Percentiles rank a stretch among this genome's conserved stretches.
These are phyloP conservation scores for Columba livia DNA, from an alignment of 2,113 vertebrate species.

Conservation along the genomic window DNA sequence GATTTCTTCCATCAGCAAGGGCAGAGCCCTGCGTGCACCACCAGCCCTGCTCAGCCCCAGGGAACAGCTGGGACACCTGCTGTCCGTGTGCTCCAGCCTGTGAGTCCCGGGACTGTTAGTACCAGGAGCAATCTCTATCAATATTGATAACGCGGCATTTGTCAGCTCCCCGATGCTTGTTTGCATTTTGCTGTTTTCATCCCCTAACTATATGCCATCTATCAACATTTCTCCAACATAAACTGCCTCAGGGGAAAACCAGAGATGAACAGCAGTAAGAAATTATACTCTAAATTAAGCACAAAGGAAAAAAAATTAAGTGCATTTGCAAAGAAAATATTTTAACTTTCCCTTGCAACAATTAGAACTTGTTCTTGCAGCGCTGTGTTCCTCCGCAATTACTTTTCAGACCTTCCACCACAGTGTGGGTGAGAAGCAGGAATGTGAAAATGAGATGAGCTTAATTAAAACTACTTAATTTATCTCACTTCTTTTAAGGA, in stretches of 20 bases:
- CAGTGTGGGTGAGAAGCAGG: constrained; percentile 28
- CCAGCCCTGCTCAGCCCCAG: neutral
- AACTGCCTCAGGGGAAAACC: constrained; percentile 9
- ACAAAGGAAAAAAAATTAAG: neutral
- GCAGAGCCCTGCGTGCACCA: neutral
- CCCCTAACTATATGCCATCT: neutral
- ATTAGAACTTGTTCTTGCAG: constrained; percentile 8
- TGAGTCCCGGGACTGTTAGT: neutral
- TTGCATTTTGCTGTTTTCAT: neutral
- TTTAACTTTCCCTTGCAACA: neutral
- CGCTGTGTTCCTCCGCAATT: neutral
- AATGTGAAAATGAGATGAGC: constrained; percentile 39
- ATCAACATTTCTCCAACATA: neutral
- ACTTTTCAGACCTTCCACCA: constrained; percentile 12
- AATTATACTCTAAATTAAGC: neutral
- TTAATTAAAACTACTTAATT: constrained; percentile 54
- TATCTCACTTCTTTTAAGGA: neutral
- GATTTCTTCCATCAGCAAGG: neutral
- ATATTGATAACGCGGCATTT: neutral
- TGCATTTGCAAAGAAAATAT: neutral
- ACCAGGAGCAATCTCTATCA: neutral
- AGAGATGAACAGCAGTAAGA: neutral
- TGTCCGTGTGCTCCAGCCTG: neutral
- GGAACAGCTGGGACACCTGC: neutral
- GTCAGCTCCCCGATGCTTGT: neutral